phyloP scores from a whole-genome alignment of 1,140 invertebrate genomes.

The Listronotus oregonensis region DNA sequence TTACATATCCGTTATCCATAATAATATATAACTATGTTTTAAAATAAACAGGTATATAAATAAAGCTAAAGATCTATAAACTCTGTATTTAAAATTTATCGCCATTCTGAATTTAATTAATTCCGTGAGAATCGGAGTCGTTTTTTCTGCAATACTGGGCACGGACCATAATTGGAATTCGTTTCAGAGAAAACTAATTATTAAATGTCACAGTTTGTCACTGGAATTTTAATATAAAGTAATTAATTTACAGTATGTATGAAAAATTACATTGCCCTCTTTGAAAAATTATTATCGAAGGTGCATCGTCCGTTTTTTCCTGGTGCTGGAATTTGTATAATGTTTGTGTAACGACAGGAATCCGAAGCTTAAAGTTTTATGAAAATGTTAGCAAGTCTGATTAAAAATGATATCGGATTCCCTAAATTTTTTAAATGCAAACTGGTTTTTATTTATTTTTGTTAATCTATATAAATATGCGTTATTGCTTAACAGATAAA shows the following conservation, averaged over 20 bases:
- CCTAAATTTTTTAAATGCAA: conserved; percentile 2
- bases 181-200: conserved; percentile 44
- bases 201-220: conserved; percentile 41
- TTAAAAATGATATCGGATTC: conserved; percentile 23
- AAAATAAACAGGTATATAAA: too few species aligned
- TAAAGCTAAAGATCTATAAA: too few species aligned
- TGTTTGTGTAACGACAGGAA: conserved; percentile 27
- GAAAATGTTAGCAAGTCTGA: conserved; percentile 14
- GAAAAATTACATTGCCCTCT: conserved; percentile 39
- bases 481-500: too few species aligned
- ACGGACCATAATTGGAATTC: conserved; percentile 41
- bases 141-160: conserved; percentile 20
- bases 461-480: too few species aligned
- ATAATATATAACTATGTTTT: too few species aligned
- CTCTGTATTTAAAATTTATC: conserved; percentile 9
- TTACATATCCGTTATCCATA: too few species aligned
- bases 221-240: conserved; percentile 45
- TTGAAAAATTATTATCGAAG: conserved; percentile 18
- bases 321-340: conserved; percentile 16
- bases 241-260: conserved; percentile 43
- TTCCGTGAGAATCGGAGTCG: conserved; percentile 9
- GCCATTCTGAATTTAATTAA: conserved; percentile 19
- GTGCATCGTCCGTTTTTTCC: conserved; percentile 24
- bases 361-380: conserved; percentile 20
- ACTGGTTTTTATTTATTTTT: not conserved